Percentiles rank a stretch among this genome's conserved stretches.
These are phyloP conservation scores for Siniperca knerii DNA, from an alignment of 2,113 vertebrate species.

Conservation along the genomic window DNA sequence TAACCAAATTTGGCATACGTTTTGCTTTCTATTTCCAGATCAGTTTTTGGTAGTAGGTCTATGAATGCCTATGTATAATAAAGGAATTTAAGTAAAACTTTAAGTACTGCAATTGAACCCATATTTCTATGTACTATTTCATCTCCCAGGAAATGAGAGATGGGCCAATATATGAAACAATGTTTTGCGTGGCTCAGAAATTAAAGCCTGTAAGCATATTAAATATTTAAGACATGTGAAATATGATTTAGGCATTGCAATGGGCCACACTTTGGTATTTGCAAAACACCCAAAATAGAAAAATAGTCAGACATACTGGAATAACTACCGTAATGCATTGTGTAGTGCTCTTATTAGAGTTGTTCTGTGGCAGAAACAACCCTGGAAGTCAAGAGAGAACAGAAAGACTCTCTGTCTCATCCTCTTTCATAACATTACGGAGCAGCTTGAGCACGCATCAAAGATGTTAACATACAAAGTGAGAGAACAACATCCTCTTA, in stretches of 20 bases:
- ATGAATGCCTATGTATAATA: neutral
- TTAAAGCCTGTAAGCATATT: neutral
- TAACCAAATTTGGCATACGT: neutral
- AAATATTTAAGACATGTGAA: neutral
- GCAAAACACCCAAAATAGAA: neutral
- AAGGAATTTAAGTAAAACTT: neutral
- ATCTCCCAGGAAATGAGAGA: neutral
- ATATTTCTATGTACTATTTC: neutral
- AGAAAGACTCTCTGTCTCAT: conserved; percentile 55
- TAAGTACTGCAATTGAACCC: neutral
- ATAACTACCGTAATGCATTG: neutral
- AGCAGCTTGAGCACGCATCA: conserved; percentile 39
- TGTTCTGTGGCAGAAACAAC: conserved; percentile 19
- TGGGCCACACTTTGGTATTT: neutral
- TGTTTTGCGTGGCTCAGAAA: neutral
- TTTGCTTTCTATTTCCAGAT: neutral
- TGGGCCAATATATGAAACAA: neutral
- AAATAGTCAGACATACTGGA: neutral
- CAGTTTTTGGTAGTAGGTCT: neutral
- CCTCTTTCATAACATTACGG: conserved; percentile 54
- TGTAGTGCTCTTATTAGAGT: conserved; percentile 19
- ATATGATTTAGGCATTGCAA: neutral
- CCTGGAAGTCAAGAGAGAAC: conserved; percentile 51
- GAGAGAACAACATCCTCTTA: conserved; percentile 51
- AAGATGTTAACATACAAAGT: conserved; percentile 58